A percentile compares a stretch with the other conserved stretches of the same genome.
Conservation (phyloP, 2,797 vertebrate species). For the Cirrhinus mrigala region DNA sequence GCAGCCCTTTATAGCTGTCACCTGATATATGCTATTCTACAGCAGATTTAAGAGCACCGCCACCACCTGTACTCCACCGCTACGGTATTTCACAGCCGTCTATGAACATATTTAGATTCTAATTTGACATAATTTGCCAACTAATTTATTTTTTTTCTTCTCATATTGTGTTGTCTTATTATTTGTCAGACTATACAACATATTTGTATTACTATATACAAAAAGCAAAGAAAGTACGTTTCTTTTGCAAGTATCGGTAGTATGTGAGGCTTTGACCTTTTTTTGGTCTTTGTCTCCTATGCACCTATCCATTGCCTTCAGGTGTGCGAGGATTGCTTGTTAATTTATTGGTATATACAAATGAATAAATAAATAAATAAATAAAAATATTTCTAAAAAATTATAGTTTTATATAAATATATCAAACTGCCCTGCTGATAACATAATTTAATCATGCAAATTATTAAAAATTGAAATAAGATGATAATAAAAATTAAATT, state of each 20-base stretch:
- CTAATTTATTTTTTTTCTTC: not conserved
- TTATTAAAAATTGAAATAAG: not conserved
- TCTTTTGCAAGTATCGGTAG: too few relatives aligned
- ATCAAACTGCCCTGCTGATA: not conserved
- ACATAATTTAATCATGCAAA: not conserved
- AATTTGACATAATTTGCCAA: slow-evolving; percentile 71
- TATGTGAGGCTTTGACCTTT: too few relatives aligned
- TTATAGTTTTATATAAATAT: not conserved
- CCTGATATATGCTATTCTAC: slow-evolving; percentile 77
- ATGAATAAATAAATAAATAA: too few relatives aligned
- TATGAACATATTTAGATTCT: slow-evolving; percentile 78
- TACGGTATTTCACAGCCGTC: slow-evolving; percentile 64
- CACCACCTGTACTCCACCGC: slow-evolving; percentile 61
- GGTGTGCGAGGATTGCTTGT: too few relatives aligned
- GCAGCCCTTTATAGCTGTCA: slow-evolving; percentile 78
- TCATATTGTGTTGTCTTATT: not conserved
- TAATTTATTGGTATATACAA: too few relatives aligned
- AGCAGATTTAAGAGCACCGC: slow-evolving; percentile 77
- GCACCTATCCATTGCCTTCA: too few relatives aligned
- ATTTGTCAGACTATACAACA: not conserved
- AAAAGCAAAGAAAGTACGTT: too few relatives aligned
- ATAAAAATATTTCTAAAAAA: not conserved
- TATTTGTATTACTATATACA: not conserved
- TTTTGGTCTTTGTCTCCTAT: too few relatives aligned
- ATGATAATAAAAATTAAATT: too few relatives aligned